Evolutionary conservation across 2,113 vertebrate genomes (phyloP).

Genomic region (Tachysurus fulvidraco): DNA sequence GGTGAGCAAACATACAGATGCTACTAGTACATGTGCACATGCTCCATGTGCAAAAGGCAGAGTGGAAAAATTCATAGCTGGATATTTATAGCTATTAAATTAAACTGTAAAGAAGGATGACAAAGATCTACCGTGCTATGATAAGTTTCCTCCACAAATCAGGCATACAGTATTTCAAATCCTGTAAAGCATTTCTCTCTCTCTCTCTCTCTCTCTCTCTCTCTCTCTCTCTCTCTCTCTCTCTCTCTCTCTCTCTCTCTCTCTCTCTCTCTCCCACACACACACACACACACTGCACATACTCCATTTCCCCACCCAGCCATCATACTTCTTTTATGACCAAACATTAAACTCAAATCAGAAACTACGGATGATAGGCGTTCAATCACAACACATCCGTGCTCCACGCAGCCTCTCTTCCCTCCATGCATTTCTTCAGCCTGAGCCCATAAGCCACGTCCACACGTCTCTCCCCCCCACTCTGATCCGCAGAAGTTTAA

Average conservation of each 20-base stretch:
- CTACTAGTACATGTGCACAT: not conserved
- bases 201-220: not conserved
- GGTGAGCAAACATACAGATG: not conserved
- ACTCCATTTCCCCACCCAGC: constrained; percentile 30
- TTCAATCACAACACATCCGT: constrained; percentile 47
- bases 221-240: not conserved
- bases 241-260: too few relatives aligned
- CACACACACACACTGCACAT: constrained; percentile 21
- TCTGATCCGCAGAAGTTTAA: constrained; percentile 74
- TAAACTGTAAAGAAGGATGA: constrained; percentile 35
- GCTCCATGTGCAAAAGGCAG: not conserved
- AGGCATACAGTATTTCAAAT: constrained; percentile 41
- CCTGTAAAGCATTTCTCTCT: constrained; percentile 13
- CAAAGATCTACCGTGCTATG: constrained; percentile 27
- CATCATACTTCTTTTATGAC: constrained; percentile 49
- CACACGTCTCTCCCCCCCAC: constrained; percentile 60
- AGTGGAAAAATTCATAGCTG: constrained; percentile 13
- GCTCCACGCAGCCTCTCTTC: constrained; percentile 48
- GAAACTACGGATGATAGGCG: constrained; percentile 38
- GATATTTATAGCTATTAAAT: constrained; percentile 39
- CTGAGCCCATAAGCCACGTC: constrained; percentile 45
- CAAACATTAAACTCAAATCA: constrained; percentile 51
- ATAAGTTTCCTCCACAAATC: constrained; percentile 28
- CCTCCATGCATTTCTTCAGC: constrained; percentile 51
- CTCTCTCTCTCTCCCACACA: not conserved